A percentile compares a stretch with the other conserved stretches of the same genome.
Evolutionary conservation across 1,140 invertebrate species (phyloP).

Genomic region (Drosophila teissieri): DNA sequence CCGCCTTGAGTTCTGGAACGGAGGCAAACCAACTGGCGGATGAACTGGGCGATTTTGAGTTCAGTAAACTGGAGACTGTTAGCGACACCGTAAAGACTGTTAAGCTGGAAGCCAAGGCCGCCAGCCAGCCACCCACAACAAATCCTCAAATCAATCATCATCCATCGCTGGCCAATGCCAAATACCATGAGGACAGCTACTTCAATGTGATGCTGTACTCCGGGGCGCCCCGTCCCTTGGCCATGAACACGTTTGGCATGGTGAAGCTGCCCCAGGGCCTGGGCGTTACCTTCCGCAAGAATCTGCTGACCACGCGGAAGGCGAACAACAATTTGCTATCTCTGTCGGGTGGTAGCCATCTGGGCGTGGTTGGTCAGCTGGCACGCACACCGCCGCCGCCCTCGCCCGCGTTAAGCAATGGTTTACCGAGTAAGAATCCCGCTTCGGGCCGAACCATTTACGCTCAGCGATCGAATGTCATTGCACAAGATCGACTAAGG

Average conservation of each 20-base stretch:
- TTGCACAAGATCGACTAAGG: constrained; percentile 61
- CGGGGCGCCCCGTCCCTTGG: constrained; percentile 70
- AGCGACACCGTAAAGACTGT: constrained; percentile 76
- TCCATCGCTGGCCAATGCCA: constrained; percentile 59
- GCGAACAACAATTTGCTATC: constrained; percentile 72
- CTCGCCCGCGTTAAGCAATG: constrained; percentile 51
- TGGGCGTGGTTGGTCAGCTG: constrained; percentile 66
- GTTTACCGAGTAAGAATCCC: constrained; percentile 32
- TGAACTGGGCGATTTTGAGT: constrained; percentile 67
- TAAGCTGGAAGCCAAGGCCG: constrained; percentile 66
- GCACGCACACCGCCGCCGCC: constrained; percentile 48
- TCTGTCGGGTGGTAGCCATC: constrained; percentile 49
- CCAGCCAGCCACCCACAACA: constrained; percentile 46
- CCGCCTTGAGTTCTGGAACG: neutral
- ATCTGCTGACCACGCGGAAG: constrained; percentile 69
- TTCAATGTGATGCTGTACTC: constrained; percentile 77
- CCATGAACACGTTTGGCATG: constrained; percentile 74
- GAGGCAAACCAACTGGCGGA: constrained; percentile 49
- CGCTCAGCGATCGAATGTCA: constrained; percentile 62
- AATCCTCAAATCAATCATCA: constrained; percentile 46
- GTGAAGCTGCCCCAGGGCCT: constrained; percentile 73
- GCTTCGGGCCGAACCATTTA: constrained; percentile 60
- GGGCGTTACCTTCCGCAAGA: constrained; percentile 75
- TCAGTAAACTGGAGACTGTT: constrained; percentile 76
- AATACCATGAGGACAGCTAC: constrained; percentile 72